Conservation (phyloP, 2,888 invertebrate genomes). For the Agrotis exclamationis region DNA sequence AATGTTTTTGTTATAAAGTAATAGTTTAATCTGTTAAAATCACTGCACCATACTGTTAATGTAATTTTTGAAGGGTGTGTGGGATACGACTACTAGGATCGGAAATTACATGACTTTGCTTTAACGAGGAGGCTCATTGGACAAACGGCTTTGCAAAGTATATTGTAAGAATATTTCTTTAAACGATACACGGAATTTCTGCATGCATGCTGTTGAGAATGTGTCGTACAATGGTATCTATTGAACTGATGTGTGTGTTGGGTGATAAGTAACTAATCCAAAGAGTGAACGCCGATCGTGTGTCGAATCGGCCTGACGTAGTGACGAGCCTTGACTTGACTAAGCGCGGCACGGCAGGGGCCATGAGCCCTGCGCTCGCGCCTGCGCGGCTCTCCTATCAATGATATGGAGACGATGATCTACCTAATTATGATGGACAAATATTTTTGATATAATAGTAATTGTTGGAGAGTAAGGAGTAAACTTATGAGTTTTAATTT, state of each 20-base stretch:
- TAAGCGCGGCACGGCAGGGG: constrained; percentile 51
- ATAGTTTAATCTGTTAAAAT: constrained; percentile 87
- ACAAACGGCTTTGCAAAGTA: constrained; percentile 79
- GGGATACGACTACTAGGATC: constrained; percentile 79
- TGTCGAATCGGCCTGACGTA: constrained; percentile 71
- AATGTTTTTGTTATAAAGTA: constrained; percentile 87
- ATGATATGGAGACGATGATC: constrained; percentile 71
- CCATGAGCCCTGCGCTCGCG: constrained; percentile 32
- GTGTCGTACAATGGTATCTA: constrained; percentile 73
- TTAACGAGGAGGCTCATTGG: constrained; percentile 85
- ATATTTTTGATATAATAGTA: constrained; percentile 88
- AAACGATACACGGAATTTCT: constrained; percentile 76
- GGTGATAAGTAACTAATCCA: constrained; percentile 84
- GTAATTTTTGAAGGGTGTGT: constrained; percentile 81
- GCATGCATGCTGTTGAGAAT: constrained; percentile 75
- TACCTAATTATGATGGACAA: constrained; percentile 74
- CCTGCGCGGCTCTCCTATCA: constrained; percentile 51
- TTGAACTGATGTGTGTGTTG: constrained; percentile 73
- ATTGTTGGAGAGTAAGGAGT: constrained; percentile 87
- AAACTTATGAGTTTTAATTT: constrained; percentile 89
- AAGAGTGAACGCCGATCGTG: constrained; percentile 77
- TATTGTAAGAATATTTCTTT: constrained; percentile 78
- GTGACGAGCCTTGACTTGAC: constrained; percentile 73
- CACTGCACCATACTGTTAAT: constrained; percentile 80
- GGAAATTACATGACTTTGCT: constrained; percentile 79